Evolutionary conservation across 2,113 vertebrate species (phyloP).

Genomic region (Osmerus mordax): DNA sequence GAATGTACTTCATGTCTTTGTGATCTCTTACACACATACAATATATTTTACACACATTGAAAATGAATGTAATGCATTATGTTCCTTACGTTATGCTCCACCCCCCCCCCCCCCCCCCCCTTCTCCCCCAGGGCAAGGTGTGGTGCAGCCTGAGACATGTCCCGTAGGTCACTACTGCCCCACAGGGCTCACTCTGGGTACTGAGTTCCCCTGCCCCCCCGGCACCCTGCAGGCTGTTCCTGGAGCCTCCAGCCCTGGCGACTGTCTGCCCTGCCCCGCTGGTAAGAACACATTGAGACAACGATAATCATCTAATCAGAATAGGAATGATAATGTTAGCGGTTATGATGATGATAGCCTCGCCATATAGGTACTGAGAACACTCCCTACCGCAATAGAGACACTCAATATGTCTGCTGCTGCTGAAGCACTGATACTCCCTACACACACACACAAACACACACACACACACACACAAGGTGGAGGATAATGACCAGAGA

Average conservation of each 20-base stretch:
- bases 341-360: too few species aligned
- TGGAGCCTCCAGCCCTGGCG: conserved; percentile 64
- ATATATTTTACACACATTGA: too few species aligned
- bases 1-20: too few species aligned
- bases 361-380: too few species aligned
- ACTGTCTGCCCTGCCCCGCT: conserved; percentile 81
- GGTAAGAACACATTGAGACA: conserved; percentile 61
- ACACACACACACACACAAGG: too few species aligned
- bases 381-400: too few species aligned
- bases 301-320: not conserved
- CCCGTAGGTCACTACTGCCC: conserved; percentile 80
- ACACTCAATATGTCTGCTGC: too few species aligned
- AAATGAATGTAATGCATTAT: too few species aligned
- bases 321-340: not conserved
- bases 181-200: conserved; percentile 66
- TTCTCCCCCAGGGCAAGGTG: conserved; percentile 61
- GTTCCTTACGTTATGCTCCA: not conserved
- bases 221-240: conserved; percentile 76
- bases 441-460: too few species aligned
- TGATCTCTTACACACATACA: not conserved
- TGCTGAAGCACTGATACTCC: too few species aligned
- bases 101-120: not conserved
- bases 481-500: too few species aligned
- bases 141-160: conserved; percentile 64
- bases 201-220: conserved; percentile 75